Evolutionary conservation across 2,888 invertebrate species (phyloP).

Genomic region (Ethmia dodecea): DNA sequence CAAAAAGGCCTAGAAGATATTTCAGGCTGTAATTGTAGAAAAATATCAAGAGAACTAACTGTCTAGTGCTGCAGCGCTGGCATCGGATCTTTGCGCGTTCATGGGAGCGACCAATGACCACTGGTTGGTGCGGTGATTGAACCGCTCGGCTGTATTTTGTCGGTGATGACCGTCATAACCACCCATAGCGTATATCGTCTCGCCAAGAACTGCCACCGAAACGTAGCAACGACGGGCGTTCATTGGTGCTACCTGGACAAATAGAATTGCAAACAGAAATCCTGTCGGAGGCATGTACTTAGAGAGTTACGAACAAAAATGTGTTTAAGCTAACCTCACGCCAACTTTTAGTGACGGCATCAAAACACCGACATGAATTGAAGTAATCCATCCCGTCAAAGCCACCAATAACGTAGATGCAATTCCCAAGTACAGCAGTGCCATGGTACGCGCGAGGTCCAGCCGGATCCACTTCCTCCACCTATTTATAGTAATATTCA

Average conservation of each 20-base stretch:
- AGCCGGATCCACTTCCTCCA: constrained; percentile 87
- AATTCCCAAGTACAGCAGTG: constrained; percentile 90
- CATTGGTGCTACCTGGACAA: constrained; percentile 86
- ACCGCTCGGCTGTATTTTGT: constrained; percentile 91
- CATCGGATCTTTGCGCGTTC: constrained; percentile 93
- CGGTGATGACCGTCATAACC: constrained; percentile 92
- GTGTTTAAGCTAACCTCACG: constrained; percentile 80
- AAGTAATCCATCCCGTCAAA: constrained; percentile 95
- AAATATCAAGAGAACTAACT: constrained; percentile 57
- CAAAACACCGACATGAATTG: constrained; percentile 91
- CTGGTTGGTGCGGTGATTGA: constrained; percentile 90
- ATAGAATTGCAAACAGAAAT: background rate
- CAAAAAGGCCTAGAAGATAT: background rate
- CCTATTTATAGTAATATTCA: constrained; percentile 43
- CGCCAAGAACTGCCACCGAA: constrained; percentile 87
- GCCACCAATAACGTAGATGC: constrained; percentile 94
- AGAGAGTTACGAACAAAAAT: too few relatives aligned
- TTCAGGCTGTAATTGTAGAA: background rate
- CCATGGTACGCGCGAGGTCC: constrained; percentile 96
- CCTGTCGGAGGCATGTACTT: background rate
- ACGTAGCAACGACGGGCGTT: constrained; percentile 92
- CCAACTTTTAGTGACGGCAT: constrained; percentile 91
- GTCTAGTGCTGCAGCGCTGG: constrained; percentile 91
- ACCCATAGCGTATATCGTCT: constrained; percentile 91
- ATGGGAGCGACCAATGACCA: constrained; percentile 93